Base-by-base conservation (phyloP, 2,113 vertebrate genomes). In the Procavia capensis region DNA sequence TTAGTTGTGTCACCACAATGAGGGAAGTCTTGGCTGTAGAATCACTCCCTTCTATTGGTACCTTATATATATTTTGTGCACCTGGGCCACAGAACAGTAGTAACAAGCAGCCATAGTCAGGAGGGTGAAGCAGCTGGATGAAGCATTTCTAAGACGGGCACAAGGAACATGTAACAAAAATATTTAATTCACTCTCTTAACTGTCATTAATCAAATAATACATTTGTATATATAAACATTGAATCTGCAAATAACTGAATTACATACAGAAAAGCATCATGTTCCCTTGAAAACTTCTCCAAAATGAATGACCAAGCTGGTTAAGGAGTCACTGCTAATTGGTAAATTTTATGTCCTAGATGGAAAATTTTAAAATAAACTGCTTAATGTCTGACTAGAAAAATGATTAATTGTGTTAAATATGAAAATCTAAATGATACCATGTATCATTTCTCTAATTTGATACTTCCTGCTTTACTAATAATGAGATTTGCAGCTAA, bases 381-480 rank as follows among this genome's bases (percentile, higher is more conserved):
- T 74, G 39, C 82, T 79, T 90, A 92, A 92, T 87, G 91, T 95
- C 93, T 88, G 57, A 63, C 31, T 75, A 74, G 92, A 97, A 97
- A 96, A 94, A 88, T 93, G 93, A 97, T 95, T 90, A 91, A 97
- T 96, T 36, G 43, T 80, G 93, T 97, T 89, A 97, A 95, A 97
- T 96, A 92, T 78, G 93, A 96, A 97, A 94, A 75, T 7, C 79
- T 82, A 86, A 96, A 95, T 94, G 96, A 96, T 96, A 91, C 91
- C 89, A 96, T 97, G 75, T 74, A 97, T 97, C 96, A 96, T 80
- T 96, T 80, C 88, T 94, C 80, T 96, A 95, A 97, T 97, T 96
- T 95, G 91, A 97, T 94, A 94, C 94, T 83, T 47, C 57, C 70
- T 45, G 84, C 91, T 96, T 96, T 95, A 95, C 95, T 92, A 97